Percentiles rank a stretch among this genome's conserved stretches.
phyloP scores from a whole-genome alignment of 2,888 invertebrate genomes.

The Andrena bicolor region DNA sequence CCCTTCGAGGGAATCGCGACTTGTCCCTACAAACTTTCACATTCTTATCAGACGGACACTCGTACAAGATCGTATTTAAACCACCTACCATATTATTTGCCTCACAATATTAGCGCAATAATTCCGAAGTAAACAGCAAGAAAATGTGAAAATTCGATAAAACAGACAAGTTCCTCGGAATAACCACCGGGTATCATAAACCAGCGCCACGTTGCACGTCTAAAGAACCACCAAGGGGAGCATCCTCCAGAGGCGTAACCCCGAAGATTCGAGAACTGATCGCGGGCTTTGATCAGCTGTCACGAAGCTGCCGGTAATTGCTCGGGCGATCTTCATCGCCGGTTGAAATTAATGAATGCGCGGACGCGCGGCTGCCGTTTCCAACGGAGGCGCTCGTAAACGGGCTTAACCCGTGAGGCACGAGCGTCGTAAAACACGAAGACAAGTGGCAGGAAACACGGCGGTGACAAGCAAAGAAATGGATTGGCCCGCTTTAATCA shows the following conservation, averaged over 20 bases:
- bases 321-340: conserved; percentile 7
- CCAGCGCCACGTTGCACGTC: too few species aligned
- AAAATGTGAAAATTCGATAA: too few species aligned
- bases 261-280: background rate
- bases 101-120: too few species aligned
- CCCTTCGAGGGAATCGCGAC: background rate
- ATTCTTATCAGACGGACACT: too few species aligned
- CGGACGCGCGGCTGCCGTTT: conserved; percentile 48
- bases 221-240: too few species aligned
- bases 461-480: conserved; percentile 58
- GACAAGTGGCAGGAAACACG: conserved; percentile 62
- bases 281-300: conserved; percentile 13
- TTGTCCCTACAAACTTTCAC: background rate
- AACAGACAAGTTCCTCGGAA: too few species aligned
- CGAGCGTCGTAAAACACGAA: conserved; percentile 52
- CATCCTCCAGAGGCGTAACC: background rate
- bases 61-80: background rate
- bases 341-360: conserved; percentile 52
- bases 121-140: too few species aligned
- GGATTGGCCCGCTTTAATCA: conserved; percentile 57
- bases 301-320: conserved; percentile 25
- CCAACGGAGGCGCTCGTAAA: conserved; percentile 50
- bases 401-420: conserved; percentile 29
- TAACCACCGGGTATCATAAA: too few species aligned
- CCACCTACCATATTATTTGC: background rate